A percentile compares a stretch with the other conserved stretches of the same genome.
phyloP scores from a whole-genome alignment of 2,797 vertebrate species.

The Rhabdophis nuchalis region DNA sequence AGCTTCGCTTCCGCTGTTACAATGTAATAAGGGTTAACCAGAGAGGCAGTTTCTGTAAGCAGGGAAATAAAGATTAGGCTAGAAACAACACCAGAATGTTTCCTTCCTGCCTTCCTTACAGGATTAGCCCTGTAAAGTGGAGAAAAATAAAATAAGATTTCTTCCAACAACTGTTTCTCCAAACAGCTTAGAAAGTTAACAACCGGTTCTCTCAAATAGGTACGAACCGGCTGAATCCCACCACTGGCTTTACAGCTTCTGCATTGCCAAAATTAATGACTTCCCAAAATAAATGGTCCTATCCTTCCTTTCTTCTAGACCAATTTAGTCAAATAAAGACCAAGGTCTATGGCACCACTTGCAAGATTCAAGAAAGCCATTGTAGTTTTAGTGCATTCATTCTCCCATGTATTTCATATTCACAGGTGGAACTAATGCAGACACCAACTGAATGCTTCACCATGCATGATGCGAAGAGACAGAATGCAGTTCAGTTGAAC shows the following conservation, averaged over 20 bases:
- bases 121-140: too few species aligned
- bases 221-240: too few species aligned
- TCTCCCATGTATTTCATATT: not conserved
- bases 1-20: too few species aligned
- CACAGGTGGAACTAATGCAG: not conserved
- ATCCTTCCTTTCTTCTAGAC: conserved; percentile 9
- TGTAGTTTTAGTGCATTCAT: conserved; percentile 8
- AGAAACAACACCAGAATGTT: too few species aligned
- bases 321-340: conserved; percentile 9
- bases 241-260: conserved; percentile 31
- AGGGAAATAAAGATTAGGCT: too few species aligned
- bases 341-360: conserved; percentile 4
- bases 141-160: too few species aligned
- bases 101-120: too few species aligned
- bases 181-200: too few species aligned
- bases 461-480: not conserved
- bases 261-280: conserved; percentile 28
- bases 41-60: too few species aligned
- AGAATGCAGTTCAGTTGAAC: not conserved
- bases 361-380: not conserved
- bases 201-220: too few species aligned
- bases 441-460: conserved; percentile 20
- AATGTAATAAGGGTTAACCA: too few species aligned
- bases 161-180: too few species aligned
- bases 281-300: conserved; percentile 15